These are phyloP conservation scores for Tryphoninae sp. DNA, from an alignment of 2,888 invertebrate species.

Conservation along the genomic window DNA sequence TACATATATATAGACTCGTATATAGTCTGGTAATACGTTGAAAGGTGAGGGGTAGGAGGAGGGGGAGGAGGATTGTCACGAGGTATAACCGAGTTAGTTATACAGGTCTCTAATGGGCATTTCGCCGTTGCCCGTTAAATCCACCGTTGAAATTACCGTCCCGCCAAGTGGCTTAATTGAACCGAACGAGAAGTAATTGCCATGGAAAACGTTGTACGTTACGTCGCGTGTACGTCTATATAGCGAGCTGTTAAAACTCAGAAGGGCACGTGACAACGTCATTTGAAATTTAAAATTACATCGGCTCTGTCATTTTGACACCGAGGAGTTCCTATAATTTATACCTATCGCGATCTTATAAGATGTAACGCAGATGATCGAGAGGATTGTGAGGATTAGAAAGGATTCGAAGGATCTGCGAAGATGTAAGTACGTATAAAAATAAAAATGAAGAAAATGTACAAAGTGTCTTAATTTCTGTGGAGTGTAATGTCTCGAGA, in stretches of 20 bases:
- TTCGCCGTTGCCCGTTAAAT: slow-evolving; percentile 72
- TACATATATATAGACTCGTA: background rate
- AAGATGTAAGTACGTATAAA: slow-evolving; percentile 11
- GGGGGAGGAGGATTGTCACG: slow-evolving; percentile 65
- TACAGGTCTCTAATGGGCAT: slow-evolving; percentile 73
- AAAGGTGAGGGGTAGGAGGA: slow-evolving; percentile 16
- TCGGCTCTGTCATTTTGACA: too few species aligned
- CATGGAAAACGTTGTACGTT: slow-evolving; percentile 65
- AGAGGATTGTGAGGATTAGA: background rate
- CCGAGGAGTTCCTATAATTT: background rate
- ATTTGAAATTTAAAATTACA: background rate
- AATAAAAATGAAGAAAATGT: background rate
- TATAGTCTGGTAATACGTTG: slow-evolving; percentile 8
- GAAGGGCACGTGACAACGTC: background rate
- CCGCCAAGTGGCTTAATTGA: slow-evolving; percentile 75
- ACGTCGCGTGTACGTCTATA: slow-evolving; percentile 16
- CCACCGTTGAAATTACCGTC: slow-evolving; percentile 73
- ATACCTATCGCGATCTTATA: background rate
- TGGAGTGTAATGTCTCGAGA: background rate
- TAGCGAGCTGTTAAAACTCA: background rate
- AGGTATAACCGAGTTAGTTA: slow-evolving; percentile 74
- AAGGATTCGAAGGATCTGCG: slow-evolving; percentile 25
- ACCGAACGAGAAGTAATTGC: slow-evolving; percentile 77
- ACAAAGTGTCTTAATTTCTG: background rate
- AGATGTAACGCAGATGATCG: background rate